Percentiles rank a stretch among this genome's conserved stretches.
These are phyloP conservation scores for Globia sparganii DNA, from an alignment of 2,888 invertebrate species.

Conservation along the genomic window DNA sequence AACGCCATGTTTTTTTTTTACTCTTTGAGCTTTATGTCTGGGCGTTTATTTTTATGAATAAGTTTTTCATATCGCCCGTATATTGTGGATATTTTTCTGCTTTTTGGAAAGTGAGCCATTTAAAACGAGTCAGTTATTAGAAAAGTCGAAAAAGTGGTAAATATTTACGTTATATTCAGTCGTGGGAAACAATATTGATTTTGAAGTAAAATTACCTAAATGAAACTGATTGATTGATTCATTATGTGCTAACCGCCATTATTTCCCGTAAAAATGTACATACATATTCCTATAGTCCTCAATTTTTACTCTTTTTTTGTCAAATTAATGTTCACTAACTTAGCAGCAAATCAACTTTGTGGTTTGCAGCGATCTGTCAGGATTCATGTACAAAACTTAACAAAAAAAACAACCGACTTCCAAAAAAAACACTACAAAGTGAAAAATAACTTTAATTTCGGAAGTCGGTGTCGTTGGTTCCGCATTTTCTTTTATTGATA, in stretches of 20 bases:
- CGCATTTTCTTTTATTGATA: too few relatives aligned
- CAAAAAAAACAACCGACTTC: too few relatives aligned
- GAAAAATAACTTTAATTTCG: too few relatives aligned
- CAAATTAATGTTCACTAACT: neutral
- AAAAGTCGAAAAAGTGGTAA: neutral
- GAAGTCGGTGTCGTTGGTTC: too few relatives aligned
- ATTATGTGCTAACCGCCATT: neutral
- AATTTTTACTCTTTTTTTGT: neutral
- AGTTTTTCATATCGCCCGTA: conserved; percentile 39
- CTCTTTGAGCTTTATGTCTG: conserved; percentile 15
- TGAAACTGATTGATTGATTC: neutral
- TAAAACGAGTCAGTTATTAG: conserved; percentile 29
- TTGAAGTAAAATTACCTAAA: neutral
- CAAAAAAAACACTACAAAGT: too few relatives aligned
- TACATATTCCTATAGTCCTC: neutral
- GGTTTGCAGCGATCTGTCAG: neutral
- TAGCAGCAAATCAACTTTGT: neutral
- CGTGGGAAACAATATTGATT: neutral
- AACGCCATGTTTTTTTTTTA: conserved; percentile 36
- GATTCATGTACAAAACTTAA: neutral
- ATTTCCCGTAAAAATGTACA: neutral
- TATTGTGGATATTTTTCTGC: conserved; percentile 17
- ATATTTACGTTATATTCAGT: conserved; percentile 5
- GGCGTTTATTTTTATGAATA: conserved; percentile 48
- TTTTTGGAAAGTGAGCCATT: conserved; percentile 14